These are phyloP conservation scores for Mirounga angustirostris DNA, from an alignment of 2,113 vertebrate genomes.

Conservation along the genomic window DNA sequence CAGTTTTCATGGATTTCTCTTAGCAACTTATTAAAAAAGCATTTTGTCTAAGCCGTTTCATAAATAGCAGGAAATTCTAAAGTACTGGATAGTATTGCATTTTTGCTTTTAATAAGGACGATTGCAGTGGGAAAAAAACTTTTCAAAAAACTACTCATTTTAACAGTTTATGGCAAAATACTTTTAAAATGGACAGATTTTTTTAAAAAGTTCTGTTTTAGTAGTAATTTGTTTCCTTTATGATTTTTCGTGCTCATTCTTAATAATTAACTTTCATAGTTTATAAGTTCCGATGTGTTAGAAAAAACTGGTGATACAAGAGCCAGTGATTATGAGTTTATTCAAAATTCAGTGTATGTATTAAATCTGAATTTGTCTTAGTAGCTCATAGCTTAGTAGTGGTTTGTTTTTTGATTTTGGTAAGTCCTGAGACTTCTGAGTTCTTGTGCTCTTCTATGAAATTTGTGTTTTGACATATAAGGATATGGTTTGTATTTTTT, in stretches of 20 bases:
- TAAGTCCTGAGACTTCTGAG: neutral
- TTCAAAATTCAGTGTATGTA: constrained; percentile 19
- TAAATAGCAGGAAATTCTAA: constrained; percentile 64
- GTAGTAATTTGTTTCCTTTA: constrained; percentile 17
- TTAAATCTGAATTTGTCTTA: constrained; percentile 45
- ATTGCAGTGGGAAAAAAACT: neutral
- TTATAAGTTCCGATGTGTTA: constrained; percentile 21
- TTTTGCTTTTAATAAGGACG: constrained; percentile 64
- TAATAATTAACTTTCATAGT: constrained; percentile 3
- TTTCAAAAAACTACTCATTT: neutral
- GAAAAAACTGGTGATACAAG: neutral
- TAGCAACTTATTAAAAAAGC: constrained; percentile 33
- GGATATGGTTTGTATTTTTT: neutral
- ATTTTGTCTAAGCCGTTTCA: constrained; percentile 72
- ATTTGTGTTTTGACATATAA: neutral
- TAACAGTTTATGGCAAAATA: constrained; percentile 13
- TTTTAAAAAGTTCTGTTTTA: neutral
- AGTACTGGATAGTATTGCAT: constrained; percentile 27
- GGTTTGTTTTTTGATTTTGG: constrained; percentile 1
- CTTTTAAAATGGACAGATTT: neutral
- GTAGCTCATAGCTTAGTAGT: neutral
- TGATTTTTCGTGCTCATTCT: constrained; percentile 19
- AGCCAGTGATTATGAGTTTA: constrained; percentile 9
- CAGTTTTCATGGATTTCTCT: constrained; percentile 6
- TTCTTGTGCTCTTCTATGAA: neutral